Evolutionary conservation across 92 coral and sea anemone genomes (phyloP), one percentile per base, ranked within the genome.

Genomic region (Diadumene lineata): DNA sequence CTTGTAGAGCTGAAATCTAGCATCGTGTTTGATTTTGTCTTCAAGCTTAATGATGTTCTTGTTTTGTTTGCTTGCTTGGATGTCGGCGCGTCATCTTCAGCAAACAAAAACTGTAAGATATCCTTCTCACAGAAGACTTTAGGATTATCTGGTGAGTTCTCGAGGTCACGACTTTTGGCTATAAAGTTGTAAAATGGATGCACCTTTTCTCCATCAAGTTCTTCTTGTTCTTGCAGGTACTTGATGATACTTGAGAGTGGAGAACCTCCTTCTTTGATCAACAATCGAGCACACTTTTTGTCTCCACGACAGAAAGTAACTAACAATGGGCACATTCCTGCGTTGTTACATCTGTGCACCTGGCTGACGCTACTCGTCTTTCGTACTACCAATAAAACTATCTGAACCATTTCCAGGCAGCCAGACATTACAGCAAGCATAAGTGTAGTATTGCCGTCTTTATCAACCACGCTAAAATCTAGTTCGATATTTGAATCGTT

Each of bases 281-380:
- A 79, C 64, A 81, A 48, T 22, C 67, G 87, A 10, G 93, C 90
- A 60, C 97, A 84, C 31, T 69, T 51, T 70, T 81, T 84, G 66
- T 91, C 86, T 25, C 88, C 88, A 63, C 82, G 85, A 34, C 81
- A 26, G 60, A 88, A 84, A 71, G 97, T 93, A 31, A 76, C 90
- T 22, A 87, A 79, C 81, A 91, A 44, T 0, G 97, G 93, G 13
- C 72, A 89, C 77, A 91, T 91, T 21, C 97, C 97, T 70, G 80
- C 85, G 93, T 91, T 81, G 97, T 91, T 91, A 82, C 30, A 53
- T 25, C 84, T 73, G 55, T 84, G 84, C 6, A 85, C 73, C n/a
- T 57, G 64, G 27, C 32, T 51, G 34, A 56, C n/a, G 25, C 60
- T 56, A 25, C 70, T 46, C 7, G 68, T 78, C 32, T 63, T 79